phyloP scores from a whole-genome alignment of 2,888 invertebrate species.

The Heliconius ethilla region DNA sequence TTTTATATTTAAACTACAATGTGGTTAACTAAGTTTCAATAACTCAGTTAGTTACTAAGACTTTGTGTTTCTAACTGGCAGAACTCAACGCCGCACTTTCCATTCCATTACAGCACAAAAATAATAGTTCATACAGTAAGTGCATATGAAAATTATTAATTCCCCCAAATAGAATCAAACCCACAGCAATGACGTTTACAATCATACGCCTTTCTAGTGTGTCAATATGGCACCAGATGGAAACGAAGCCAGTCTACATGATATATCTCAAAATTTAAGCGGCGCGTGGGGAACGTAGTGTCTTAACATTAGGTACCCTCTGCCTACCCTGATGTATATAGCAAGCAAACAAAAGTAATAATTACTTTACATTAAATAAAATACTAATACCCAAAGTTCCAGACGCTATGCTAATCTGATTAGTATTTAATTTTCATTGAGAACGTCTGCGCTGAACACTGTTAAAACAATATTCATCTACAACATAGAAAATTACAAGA shows the following conservation, averaged over 20 bases:
- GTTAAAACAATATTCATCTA: neutral
- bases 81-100: neutral
- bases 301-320: no score
- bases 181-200: neutral
- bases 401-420: neutral
- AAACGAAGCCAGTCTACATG: no score
- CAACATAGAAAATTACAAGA: constrained; percentile 7
- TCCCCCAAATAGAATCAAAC: neutral
- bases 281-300: no score
- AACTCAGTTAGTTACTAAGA: no score
- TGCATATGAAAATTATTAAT: no score
- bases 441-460: neutral
- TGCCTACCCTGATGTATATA: no score
- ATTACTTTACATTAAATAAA: neutral
- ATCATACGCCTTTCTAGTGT: no score
- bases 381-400: neutral
- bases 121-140: no score
- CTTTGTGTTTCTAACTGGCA: neutral
- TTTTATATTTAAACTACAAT: neutral
- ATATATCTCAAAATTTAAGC: no score
- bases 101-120: neutral
- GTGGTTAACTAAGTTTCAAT: neutral
- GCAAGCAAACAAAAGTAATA: no score
- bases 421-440: neutral
- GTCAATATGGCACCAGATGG: no score